phyloP scores from a whole-genome alignment of 2,113 vertebrate species.

The Tringa solitaria region DNA sequence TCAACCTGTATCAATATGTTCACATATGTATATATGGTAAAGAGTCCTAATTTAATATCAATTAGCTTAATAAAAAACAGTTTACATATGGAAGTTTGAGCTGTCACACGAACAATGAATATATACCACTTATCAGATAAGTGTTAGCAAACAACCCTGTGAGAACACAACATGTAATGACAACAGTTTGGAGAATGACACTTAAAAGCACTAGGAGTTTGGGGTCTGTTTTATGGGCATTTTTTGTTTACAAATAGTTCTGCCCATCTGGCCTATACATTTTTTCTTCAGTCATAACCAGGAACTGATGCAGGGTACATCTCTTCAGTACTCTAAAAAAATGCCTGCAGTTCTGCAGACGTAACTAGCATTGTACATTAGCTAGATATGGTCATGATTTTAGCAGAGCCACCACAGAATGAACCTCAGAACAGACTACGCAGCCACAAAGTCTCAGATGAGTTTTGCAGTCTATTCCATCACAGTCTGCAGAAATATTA shows the following conservation, averaged over 20 bases:
- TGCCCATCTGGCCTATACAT: background rate
- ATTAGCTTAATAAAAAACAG: background rate
- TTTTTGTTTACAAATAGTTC: background rate
- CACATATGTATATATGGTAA: background rate
- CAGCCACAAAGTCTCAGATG: background rate
- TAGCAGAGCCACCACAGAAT: background rate
- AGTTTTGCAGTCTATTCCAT: background rate
- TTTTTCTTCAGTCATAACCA: background rate
- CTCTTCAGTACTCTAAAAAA: background rate
- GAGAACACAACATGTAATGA: background rate
- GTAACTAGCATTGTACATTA: background rate
- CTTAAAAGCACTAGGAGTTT: background rate
- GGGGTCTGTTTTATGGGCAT: background rate
- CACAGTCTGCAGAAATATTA: background rate
- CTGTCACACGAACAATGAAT: background rate
- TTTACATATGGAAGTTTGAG: background rate
- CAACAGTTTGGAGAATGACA: background rate
- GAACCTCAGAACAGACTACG: background rate
- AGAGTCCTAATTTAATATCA: background rate
- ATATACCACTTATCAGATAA: background rate
- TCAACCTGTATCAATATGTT: background rate
- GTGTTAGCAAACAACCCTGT: background rate
- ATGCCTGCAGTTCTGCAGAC: background rate
- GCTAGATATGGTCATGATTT: rapidly evolving
- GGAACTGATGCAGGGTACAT: background rate